Evolutionary conservation across 2,888 invertebrate genomes (phyloP).

Genomic region (Cephalotes varians): DNA sequence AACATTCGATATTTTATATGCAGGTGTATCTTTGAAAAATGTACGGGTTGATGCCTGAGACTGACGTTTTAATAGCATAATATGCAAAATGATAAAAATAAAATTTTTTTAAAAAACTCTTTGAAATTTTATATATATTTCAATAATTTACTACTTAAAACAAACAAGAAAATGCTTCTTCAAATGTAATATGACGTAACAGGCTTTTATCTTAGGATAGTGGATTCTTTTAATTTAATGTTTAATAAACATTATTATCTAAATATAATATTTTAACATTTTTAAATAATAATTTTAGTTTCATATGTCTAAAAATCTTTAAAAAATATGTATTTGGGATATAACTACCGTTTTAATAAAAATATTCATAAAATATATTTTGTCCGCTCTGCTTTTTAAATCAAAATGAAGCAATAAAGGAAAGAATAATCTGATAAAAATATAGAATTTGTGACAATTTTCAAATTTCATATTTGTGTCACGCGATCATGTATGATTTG

Average conservation of each 20-base stretch:
- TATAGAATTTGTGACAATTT: not conserved
- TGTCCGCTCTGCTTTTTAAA: not conserved
- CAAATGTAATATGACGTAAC: not conserved
- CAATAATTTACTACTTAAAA: not conserved
- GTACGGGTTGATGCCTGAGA: slow-evolving; percentile 39
- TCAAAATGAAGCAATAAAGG: not conserved
- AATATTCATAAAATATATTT: not conserved
- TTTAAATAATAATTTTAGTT: not conserved
- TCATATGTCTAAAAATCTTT: not conserved
- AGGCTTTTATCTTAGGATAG: not conserved
- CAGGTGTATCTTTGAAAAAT: slow-evolving; percentile 72
- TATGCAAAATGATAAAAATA: not conserved
- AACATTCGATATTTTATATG: slow-evolving; percentile 73
- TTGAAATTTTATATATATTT: not conserved
- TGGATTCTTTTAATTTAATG: not conserved
- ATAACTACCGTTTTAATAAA: not conserved
- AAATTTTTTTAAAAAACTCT: not conserved
- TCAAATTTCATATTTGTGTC: not conserved
- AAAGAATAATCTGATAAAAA: not conserved
- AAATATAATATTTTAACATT: not conserved
- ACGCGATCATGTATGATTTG: not conserved
- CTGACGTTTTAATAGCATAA: slow-evolving; percentile 11
- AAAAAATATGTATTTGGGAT: not conserved
- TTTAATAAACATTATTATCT: not conserved
- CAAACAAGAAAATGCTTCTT: not conserved